Evolutionary conservation across 2,113 vertebrate species (phyloP), one percentile per base, ranked within the genome.

Genomic region (Semnornis frantzii): DNA sequence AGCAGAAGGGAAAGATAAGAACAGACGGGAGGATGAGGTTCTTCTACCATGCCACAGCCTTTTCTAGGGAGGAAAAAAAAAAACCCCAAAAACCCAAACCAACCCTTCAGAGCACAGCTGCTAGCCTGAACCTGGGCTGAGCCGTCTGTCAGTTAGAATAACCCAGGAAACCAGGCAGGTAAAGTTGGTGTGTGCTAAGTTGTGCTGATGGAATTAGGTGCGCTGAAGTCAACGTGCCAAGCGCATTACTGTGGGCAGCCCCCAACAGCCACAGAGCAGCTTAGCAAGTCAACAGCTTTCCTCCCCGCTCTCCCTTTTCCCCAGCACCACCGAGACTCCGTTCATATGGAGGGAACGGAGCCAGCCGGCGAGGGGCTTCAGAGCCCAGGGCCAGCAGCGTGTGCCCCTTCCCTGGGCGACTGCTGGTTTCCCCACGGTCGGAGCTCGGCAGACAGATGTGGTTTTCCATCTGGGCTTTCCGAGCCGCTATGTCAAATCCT

Each of bases 331-430:
- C 2, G 50, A 19, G 60, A 37, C 64, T 81, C 62, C 5, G 28
- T 5, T 20, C 2, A 0, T 8, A 3, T 1, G 7, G 31, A 5
- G 34, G 31, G 89, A 9, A 48, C 0, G 50, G 82, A 54, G 33
- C 18, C 33, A 3, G 81, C 52, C 18, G 65, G 44, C 25, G 57
- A 74, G 28, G 21, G 69, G 85, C 16, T 69, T 17, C 46, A 4
- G 86, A 55, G 72, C 21, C 50, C 2, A 86, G 7, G 5, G 64
- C 58, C 39, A 2, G 10, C 2, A 16, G 10, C 6, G 5, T 2
- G 15, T 0, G n/a, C 7, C 52, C 62, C 70, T 15, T 25, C 34
- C 18, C 73, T 10, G 48, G 66, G 48, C 59, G 28, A 5, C 30
- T 5, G 50, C 46, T 7, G 31, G 6, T 34, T 62, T 74, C 77